phyloP scores from a whole-genome alignment of 2,888 invertebrate species.

The Pocota personata region DNA sequence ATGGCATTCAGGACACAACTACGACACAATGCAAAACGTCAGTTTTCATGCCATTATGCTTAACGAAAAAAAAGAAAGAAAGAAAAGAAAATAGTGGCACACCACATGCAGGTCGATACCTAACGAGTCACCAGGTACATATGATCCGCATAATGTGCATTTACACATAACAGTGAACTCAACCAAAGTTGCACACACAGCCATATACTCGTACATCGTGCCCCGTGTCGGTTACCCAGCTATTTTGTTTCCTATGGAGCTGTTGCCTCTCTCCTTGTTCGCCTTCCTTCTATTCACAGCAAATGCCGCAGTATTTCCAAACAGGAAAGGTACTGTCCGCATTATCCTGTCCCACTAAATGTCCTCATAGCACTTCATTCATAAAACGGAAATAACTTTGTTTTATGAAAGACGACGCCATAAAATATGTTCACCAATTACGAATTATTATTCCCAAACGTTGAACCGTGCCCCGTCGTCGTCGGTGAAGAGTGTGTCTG shows the following conservation, averaged over 20 bases:
- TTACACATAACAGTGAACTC: constrained; percentile 59
- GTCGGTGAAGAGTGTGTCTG: constrained; percentile 4
- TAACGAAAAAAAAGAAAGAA: constrained; percentile 25
- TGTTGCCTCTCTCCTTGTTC: constrained; percentile 35
- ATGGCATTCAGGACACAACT: constrained; percentile 46
- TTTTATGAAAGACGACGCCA: constrained; percentile 59
- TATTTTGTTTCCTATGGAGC: constrained; percentile 35
- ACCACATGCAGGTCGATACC: constrained; percentile 70
- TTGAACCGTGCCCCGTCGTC: constrained; percentile 38
- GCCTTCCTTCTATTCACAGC: constrained; percentile 46
- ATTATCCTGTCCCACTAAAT: constrained; percentile 73
- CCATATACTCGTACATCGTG: neutral
- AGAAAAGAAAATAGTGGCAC: constrained; percentile 11
- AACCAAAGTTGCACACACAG: neutral
- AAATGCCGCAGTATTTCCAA: constrained; percentile 71
- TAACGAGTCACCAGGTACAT: constrained; percentile 70
- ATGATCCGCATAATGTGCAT: constrained; percentile 73
- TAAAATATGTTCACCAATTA: constrained; percentile 70
- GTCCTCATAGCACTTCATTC: constrained; percentile 66
- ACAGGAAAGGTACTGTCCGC: constrained; percentile 71
- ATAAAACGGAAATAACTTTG: constrained; percentile 71
- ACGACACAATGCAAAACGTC: constrained; percentile 31
- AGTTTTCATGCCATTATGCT: constrained; percentile 57
- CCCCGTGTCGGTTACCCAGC: constrained; percentile 6
- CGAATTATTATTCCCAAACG: constrained; percentile 72